Evolutionary conservation across 2,888 invertebrate genomes (phyloP).

Genomic region (Calliphora vomitoria): DNA sequence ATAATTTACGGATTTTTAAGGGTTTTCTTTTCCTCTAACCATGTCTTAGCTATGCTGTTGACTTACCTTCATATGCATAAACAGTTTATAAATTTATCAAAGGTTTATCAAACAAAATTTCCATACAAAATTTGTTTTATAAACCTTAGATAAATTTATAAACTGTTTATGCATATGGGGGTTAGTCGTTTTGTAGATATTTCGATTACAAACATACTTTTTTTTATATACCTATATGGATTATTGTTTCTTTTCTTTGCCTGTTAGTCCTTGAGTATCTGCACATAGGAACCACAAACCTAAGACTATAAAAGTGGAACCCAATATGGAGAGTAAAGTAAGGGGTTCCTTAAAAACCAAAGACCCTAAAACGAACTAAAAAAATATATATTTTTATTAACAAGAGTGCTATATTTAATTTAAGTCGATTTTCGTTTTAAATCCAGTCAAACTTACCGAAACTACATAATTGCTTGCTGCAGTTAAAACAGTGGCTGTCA

Average conservation of each 20-base stretch:
- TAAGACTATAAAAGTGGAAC: slow-evolving; percentile 88
- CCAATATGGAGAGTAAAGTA: slow-evolving; percentile 89
- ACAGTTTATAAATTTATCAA: no score
- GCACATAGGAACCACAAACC: slow-evolving; percentile 89
- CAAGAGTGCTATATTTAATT: not conserved
- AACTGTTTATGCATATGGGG: no score
- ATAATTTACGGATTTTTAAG: no score
- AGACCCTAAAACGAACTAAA: slow-evolving; percentile 90
- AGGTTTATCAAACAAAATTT: no score
- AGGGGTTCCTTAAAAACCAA: slow-evolving; percentile 89
- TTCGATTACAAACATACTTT: not conserved
- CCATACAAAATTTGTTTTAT: no score
- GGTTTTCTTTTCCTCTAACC: no score
- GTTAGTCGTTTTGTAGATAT: no score
- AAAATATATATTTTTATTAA: slow-evolving; percentile 74
- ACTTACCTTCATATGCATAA: no score
- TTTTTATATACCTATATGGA: not conserved
- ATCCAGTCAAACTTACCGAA: slow-evolving; percentile 84
- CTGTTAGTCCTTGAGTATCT: slow-evolving; percentile 67
- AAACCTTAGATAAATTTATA: no score
- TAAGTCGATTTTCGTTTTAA: not conserved
- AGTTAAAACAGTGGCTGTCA: slow-evolving; percentile 86
- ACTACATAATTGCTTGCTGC: slow-evolving; percentile 87
- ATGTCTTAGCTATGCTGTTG: no score
- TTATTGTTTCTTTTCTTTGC: slow-evolving; percentile 36